A percentile compares a stretch with the other conserved stretches of the same genome.
Conservation (phyloP, 2,113 vertebrate species). For the Eidolon helvum region DNA sequence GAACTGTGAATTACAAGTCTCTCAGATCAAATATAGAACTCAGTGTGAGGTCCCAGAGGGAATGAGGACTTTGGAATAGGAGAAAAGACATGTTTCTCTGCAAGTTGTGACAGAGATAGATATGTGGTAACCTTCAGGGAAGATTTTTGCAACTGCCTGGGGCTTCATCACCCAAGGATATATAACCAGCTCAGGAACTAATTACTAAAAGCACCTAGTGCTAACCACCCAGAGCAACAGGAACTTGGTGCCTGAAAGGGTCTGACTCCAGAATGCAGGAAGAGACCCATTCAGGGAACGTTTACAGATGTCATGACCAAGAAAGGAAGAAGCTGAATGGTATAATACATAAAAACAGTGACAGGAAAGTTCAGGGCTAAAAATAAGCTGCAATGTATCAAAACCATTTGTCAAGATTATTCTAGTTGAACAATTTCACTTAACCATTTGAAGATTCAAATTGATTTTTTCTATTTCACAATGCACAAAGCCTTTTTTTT, state of each 20-base stretch:
- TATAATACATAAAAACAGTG: neutral
- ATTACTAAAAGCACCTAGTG: neutral
- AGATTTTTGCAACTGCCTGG: neutral
- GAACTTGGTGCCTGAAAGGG: neutral
- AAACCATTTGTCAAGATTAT: neutral
- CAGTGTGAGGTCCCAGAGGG: constrained; percentile 3
- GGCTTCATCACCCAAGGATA: neutral
- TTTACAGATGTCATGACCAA: neutral
- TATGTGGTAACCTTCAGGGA: neutral
- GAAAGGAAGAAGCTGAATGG: neutral
- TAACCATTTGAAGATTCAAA: neutral
- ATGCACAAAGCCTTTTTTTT: neutral
- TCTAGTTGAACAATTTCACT: neutral
- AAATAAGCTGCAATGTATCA: neutral
- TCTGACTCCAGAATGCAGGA: neutral
- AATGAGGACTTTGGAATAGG: neutral
- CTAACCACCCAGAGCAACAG: neutral
- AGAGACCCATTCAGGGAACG: neutral
- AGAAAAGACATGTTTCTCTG: neutral
- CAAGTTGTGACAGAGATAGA: neutral
- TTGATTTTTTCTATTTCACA: neutral
- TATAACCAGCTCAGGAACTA: constrained; percentile 11
- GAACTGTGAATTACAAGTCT: constrained; percentile 35
- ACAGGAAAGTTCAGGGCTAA: neutral
- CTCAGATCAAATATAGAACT: constrained; percentile 15